Evolutionary conservation across 1,140 invertebrate genomes (phyloP), one percentile per base, ranked within the genome.

Genomic region (Ceratosolen fusciceps): DNA sequence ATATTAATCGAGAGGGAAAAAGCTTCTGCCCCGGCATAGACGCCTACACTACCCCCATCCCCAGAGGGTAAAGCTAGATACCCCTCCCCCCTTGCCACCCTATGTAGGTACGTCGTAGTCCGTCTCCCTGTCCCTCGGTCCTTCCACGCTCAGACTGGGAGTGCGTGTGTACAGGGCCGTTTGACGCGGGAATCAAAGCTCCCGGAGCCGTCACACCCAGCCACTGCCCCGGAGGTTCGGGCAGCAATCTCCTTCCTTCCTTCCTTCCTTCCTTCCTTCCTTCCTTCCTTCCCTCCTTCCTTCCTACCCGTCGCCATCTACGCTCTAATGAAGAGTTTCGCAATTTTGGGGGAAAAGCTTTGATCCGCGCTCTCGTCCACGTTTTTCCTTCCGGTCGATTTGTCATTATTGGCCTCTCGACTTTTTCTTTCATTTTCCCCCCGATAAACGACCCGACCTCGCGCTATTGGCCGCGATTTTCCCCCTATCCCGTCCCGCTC

Each of bases 181-280:
- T 77, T 72, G 54, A 62, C 52, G 34, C 56, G 68, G 70, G 60
- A 73, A 79, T 79, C 70, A 73, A 79, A 79, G 75, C 52, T 71
- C 37, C 70, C 49, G 16, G 26, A 71, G 76, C 76, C 71, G 77
- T 79, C 77, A 79, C 71, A 68, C 58, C 70, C 77, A 79, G 34
- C n/a, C 37, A 21, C 37, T 43, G 34, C 37, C 37, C 39, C 65
- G 12, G 65, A 67, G 34, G 31, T 24, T 67, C 29, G 12, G 21
- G 56, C 39, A n/a, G n/a, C n/a, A n/a, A n/a, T n/a, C 0, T 21
- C 67, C 4, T 21, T 67, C 60, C 12, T 31, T 19, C 29, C 7
- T 1, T 65, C 31, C 5, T 1, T 5, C 60, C 21, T 3, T 43
- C 65, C 0, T n/a, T 12, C 2, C 9, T 0, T 21, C 67, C 4